These are phyloP conservation scores for Athalia circularis DNA, from an alignment of 2,888 invertebrate genomes.

Conservation along the genomic window DNA sequence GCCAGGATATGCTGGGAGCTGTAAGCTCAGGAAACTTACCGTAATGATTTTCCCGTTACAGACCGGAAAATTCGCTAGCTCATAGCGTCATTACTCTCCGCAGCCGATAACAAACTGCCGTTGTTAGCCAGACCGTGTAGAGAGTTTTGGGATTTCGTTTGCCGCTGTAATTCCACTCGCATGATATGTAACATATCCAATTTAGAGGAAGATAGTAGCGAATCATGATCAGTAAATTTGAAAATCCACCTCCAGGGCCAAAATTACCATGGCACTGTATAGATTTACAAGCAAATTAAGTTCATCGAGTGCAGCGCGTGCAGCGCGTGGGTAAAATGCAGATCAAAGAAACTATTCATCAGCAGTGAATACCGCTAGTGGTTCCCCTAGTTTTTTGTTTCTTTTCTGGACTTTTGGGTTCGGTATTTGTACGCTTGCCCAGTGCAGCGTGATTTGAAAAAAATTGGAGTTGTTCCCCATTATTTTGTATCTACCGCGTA, in stretches of 20 bases:
- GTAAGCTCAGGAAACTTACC: slow-evolving; percentile 65
- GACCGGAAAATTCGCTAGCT: slow-evolving; percentile 50
- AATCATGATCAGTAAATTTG: too few relatives aligned
- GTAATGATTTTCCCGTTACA: slow-evolving; percentile 59
- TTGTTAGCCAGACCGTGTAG: background rate
- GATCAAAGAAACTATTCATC: slow-evolving; percentile 30
- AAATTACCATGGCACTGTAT: too few relatives aligned
- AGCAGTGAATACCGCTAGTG: slow-evolving; percentile 14
- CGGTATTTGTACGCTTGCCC: background rate
- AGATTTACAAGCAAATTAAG: background rate
- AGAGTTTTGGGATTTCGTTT: too few relatives aligned
- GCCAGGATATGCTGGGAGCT: slow-evolving; percentile 58
- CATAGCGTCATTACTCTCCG: background rate
- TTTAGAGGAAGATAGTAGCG: too few relatives aligned
- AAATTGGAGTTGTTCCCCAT: background rate
- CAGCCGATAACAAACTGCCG: slow-evolving; percentile 12
- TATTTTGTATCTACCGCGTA: slow-evolving; percentile 16
- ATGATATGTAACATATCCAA: too few relatives aligned
- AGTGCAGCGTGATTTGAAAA: background rate
- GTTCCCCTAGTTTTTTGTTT: background rate
- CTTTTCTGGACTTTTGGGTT: background rate
- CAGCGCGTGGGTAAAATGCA: slow-evolving; percentile 4
- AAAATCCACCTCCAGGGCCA: too few relatives aligned
- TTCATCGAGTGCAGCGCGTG: background rate
- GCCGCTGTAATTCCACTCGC: too few relatives aligned